These are phyloP conservation scores for Cardiocondyla obscurior DNA, from an alignment of 1,140 invertebrate genomes.

Conservation along the genomic window DNA sequence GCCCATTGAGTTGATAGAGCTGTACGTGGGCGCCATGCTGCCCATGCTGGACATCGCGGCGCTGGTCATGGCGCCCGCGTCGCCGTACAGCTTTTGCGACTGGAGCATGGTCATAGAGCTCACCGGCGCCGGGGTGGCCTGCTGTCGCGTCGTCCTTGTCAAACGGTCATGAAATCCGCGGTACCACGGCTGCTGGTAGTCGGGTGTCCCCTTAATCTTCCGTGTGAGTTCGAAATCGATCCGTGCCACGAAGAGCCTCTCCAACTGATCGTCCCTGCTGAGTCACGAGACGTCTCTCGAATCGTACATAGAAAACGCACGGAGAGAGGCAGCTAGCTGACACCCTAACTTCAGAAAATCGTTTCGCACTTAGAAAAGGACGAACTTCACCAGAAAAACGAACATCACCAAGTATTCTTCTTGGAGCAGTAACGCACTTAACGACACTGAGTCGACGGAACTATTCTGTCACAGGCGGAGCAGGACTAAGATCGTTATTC, in stretches of 20 bases:
- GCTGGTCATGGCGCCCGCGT: constrained; percentile 82
- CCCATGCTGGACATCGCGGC: constrained; percentile 85
- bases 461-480: neutral
- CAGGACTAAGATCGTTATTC: neutral
- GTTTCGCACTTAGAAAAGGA: neutral
- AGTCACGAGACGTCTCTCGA: neutral
- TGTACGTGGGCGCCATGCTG: constrained; percentile 89
- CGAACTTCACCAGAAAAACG: constrained; percentile 14
- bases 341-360: too few relatives aligned
- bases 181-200: constrained; percentile 69
- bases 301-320: neutral
- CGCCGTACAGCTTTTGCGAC: constrained; percentile 85
- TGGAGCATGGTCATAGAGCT: constrained; percentile 83
- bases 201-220: constrained; percentile 67
- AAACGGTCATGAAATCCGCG: constrained; percentile 73
- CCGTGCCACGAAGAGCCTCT: neutral
- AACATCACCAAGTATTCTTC: constrained; percentile 13
- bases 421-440: neutral
- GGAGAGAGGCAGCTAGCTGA: neutral
- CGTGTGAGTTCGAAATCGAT: neutral
- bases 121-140: constrained; percentile 65
- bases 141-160: constrained; percentile 68
- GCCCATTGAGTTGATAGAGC: constrained; percentile 90
- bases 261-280: neutral
- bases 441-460: constrained; percentile 14